These are phyloP conservation scores for Enteromius trimaculatus DNA, from an alignment of 2,797 vertebrate species.

Conservation along the genomic window DNA sequence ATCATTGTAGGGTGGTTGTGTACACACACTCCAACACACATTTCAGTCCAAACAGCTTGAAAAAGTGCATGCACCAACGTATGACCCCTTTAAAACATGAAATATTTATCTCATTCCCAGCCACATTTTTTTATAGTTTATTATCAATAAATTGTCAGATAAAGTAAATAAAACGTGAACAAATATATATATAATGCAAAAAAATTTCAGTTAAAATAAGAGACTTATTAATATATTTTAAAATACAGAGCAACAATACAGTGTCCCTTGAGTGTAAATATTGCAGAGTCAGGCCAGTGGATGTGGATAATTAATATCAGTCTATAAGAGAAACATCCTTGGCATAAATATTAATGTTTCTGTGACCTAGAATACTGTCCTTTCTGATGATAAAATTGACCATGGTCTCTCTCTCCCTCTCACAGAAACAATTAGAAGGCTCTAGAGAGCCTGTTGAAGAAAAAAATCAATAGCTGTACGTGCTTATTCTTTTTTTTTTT, in stretches of 20 bases:
- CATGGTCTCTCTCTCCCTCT: constrained; percentile 11
- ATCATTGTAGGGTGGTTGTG: too few relatives aligned
- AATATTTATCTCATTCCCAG: background rate
- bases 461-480: constrained; percentile 48
- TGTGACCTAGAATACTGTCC: constrained; percentile 41
- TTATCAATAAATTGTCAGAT: background rate
- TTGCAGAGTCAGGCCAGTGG: constrained; percentile 23
- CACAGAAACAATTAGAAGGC: constrained; percentile 34
- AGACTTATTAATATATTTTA: constrained; percentile 3
- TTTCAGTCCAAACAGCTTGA: too few relatives aligned
- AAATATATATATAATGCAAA: too few relatives aligned
- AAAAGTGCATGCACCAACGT: too few relatives aligned
- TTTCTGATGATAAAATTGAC: constrained; percentile 34
- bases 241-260: background rate
- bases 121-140: background rate
- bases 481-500: constrained; percentile 43
- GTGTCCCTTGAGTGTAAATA: background rate
- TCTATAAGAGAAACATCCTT: constrained; percentile 9
- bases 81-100: background rate
- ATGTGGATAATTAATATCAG: constrained; percentile 26
- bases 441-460: constrained; percentile 33
- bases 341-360: constrained; percentile 48
- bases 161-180: background rate
- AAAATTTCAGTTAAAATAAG: background rate
- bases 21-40: too few relatives aligned